phyloP scores from a whole-genome alignment of 2,113 vertebrate genomes.

The Melanostigma gelatinosum region DNA sequence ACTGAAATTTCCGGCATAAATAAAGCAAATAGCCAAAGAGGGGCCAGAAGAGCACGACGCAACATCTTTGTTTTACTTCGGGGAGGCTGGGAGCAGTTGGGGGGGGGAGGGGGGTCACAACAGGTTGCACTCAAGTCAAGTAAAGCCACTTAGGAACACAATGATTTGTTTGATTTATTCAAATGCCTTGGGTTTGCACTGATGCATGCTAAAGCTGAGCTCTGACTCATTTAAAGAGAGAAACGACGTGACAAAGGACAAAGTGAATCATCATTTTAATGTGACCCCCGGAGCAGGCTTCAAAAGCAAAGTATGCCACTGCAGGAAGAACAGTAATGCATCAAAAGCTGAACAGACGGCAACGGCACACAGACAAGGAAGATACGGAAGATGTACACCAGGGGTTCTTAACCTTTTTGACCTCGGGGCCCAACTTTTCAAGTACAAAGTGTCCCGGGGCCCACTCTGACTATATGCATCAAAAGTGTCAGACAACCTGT shows the following conservation, averaged over 20 bases:
- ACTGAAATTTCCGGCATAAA: slow-evolving; percentile 68
- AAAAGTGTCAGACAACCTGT: too few species aligned
- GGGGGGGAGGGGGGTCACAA: slow-evolving; percentile 53
- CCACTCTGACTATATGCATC: too few species aligned
- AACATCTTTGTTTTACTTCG: slow-evolving; percentile 56
- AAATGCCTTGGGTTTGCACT: slow-evolving; percentile 59
- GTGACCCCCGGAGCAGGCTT: slow-evolving; percentile 55
- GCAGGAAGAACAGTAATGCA: slow-evolving; percentile 19
- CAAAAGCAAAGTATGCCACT: slow-evolving; percentile 13
- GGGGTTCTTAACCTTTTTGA: too few species aligned
- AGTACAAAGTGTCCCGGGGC: too few species aligned
- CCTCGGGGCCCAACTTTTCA: too few species aligned
- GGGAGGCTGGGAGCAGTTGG: slow-evolving; percentile 45
- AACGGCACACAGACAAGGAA: not conserved
- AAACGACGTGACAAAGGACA: slow-evolving; percentile 53
- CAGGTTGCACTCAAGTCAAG: slow-evolving; percentile 59
- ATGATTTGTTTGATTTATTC: slow-evolving; percentile 70
- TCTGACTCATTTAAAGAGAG: slow-evolving; percentile 63
- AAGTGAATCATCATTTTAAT: slow-evolving; percentile 64
- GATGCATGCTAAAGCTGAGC: slow-evolving; percentile 53
- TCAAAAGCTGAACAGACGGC: slow-evolving; percentile 6
- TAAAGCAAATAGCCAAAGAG: slow-evolving; percentile 58
- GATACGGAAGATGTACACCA: not conserved
- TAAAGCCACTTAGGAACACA: slow-evolving; percentile 61
- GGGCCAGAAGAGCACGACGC: slow-evolving; percentile 45